Evolutionary conservation across 2,797 vertebrate species (phyloP), one percentile per base, ranked within the genome.

Genomic region (Crax fasciolata): DNA sequence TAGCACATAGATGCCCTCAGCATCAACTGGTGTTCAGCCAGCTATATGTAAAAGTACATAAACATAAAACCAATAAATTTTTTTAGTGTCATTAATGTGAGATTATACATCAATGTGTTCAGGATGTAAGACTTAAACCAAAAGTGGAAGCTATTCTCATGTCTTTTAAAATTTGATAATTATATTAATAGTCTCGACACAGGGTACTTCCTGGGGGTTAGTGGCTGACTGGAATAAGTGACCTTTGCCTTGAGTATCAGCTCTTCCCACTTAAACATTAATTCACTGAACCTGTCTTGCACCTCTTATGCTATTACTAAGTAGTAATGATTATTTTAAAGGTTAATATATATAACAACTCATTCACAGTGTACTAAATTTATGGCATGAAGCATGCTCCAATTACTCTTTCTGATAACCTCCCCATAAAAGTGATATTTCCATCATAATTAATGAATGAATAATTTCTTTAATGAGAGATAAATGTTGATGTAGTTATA

Each of bases 241-340:
- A 23, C 43, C 61, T 93, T 92, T 90, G 49, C 61, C 71, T 89
- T 17, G 8, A 83, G 41, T 71, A 59, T 43, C 38, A 57, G 19
- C 12, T 77, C 71, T 86, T 94, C 14, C 51, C 59, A 57, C 8
- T 90, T 87, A 55, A 79, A 43, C 70, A 72, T 78, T 58, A 84
- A 28, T 59, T 86, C 67, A 62, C 16, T 70, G 70, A 90, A 88
- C 39, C 44, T 88, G 43, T 62, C 67, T 74, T 75, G 43, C 10
- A 72, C 68, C 25, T 77, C 46, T 27, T 75, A 28, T 49, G n/a
- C 51, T 87, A 77, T 32, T 85, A 25, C 57, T 54, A 71, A 55
- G 61, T 41, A 72, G 43, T 52, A 87, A 87, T 44, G 35, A 62
- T 91, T 94, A 23, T 94, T 94, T 88, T 65, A 91, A 86, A 83